Evolutionary conservation across 92 coral and sea anemone species (phyloP), one percentile per base, ranked within the genome.

Genomic region (Porites evermanni): DNA sequence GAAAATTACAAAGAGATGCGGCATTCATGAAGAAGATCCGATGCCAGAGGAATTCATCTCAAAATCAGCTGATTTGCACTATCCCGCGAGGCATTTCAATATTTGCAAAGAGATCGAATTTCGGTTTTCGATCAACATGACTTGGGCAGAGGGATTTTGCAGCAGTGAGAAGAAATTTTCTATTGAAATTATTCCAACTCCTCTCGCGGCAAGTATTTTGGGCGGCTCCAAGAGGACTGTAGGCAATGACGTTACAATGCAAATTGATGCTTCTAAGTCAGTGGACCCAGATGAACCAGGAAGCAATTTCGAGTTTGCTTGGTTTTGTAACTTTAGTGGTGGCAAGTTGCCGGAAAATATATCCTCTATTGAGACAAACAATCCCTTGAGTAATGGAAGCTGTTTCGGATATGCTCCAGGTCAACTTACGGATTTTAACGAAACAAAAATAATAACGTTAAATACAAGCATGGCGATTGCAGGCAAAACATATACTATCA

Each of bases 341-440:
- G 0, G 0, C 47, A 38, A 38, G 47, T 38, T 38, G 47, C 47
- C 47, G 47, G 6, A 3, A 38, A 38, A 38, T 38, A 38, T 38
- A 38, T 38, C 47, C 47, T 38, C 47, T 38, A 38, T 3, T 38
- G 47, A 38, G 47, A 3, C 47, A 38, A 38, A 38, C 0, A 38
- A 38, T 38, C 47, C 47, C 47, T 38, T 4, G 47, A 38, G 47
- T 0, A 38, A 38, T n/a, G 94, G 96, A 6, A 94, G 96, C 5
- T 93, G 94, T 65, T 91, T 60, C 65, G 92, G 89, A 5, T 75
- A 81, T 64, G 96, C 93, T 11, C 91, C 94, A 0, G 96, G 96
- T 1, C 82, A 88, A 75, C 81, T 93, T 38, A 38, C 47, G 70
- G 78, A 88, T 60, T 10, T 50, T 18, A 77, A 20, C 1, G 7